Conservation (phyloP, 2,797 vertebrate genomes). For the Aeoliscus strigatus region DNA sequence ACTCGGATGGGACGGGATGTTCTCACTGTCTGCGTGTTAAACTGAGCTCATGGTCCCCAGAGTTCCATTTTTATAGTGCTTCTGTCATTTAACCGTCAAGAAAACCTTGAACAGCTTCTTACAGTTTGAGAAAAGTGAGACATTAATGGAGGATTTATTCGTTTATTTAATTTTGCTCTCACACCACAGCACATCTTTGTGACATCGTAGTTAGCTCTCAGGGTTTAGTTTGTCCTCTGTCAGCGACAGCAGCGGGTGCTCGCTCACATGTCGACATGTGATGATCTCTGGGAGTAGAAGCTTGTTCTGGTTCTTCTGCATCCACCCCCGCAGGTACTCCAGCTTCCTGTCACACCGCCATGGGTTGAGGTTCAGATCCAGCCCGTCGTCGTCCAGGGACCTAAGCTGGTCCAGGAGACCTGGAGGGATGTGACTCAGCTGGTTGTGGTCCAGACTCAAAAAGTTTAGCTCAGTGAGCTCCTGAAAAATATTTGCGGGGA, state of each 20-base stretch:
- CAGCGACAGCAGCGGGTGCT: slow-evolving; percentile 50
- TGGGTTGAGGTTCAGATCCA: slow-evolving; percentile 67
- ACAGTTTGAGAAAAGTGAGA: slow-evolving; percentile 2
- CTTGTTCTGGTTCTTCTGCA: slow-evolving; percentile 58
- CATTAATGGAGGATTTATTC: neutral
- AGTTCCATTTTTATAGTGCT: too few relatives aligned
- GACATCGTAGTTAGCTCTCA: slow-evolving; percentile 29
- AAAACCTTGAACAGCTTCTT: neutral
- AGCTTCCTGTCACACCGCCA: slow-evolving; percentile 60
- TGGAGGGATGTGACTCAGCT: slow-evolving; percentile 52
- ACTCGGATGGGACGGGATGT: too few relatives aligned
- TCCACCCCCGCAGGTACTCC: slow-evolving; percentile 69
- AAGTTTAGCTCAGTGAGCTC: slow-evolving; percentile 43
- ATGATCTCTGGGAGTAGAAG: slow-evolving; percentile 44
- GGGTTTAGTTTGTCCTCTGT: slow-evolving; percentile 48
- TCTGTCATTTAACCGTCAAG: neutral
- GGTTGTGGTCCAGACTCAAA: slow-evolving; percentile 65
- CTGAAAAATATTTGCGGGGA: slow-evolving; percentile 59
- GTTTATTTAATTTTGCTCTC: slow-evolving; percentile 16
- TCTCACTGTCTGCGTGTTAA: too few relatives aligned
- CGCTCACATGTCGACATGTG: slow-evolving; percentile 48
- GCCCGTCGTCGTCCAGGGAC: slow-evolving; percentile 47
- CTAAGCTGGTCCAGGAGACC: slow-evolving; percentile 58
- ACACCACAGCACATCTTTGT: neutral
- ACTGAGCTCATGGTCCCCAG: too few relatives aligned